phyloP scores from a whole-genome alignment of 1,140 invertebrate species.

The Adoxophyes honmai region DNA sequence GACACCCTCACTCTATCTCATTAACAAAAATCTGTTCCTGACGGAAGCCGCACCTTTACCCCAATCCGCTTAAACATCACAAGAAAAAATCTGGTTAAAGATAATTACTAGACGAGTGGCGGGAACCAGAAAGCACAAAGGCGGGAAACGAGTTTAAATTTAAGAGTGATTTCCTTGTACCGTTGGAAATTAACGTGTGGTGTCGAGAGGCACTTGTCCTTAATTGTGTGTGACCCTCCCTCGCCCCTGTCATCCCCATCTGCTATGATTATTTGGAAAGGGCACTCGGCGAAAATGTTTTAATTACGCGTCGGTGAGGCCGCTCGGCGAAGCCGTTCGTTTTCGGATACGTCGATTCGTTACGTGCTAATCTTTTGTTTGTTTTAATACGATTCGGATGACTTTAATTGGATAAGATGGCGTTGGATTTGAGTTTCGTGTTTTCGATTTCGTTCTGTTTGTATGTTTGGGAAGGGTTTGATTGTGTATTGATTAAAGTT shows the following conservation, averaged over 20 bases:
- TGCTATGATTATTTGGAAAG: constrained; percentile 42
- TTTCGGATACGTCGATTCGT: constrained; percentile 30
- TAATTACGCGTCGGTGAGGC: constrained; percentile 58
- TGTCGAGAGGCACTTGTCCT: constrained; percentile 40
- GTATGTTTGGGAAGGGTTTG: too few species aligned
- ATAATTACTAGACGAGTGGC: constrained; percentile 38
- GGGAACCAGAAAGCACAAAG: constrained; percentile 25
- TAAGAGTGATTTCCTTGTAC: constrained; percentile 50
- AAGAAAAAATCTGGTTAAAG: constrained; percentile 35
- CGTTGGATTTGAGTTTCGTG: neutral
- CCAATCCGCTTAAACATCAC: constrained; percentile 20
- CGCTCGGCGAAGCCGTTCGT: constrained; percentile 38
- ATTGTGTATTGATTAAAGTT: too few species aligned
- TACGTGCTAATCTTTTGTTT: constrained; percentile 50
- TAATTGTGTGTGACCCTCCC: constrained; percentile 55
- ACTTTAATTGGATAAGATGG: constrained; percentile 31
- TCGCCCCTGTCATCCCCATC: constrained; percentile 34
- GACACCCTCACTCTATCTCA: neutral
- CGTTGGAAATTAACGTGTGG: constrained; percentile 45
- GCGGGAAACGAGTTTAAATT: constrained; percentile 53
- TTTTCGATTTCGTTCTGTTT: too few species aligned
- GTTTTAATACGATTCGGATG: constrained; percentile 37
- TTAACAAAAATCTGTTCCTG: constrained; percentile 9
- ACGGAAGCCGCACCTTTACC: neutral
- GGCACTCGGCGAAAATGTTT: constrained; percentile 39